These are phyloP conservation scores for Phylloscopus trochiloides DNA, from an alignment of 2,113 vertebrate genomes.

Conservation along the genomic window DNA sequence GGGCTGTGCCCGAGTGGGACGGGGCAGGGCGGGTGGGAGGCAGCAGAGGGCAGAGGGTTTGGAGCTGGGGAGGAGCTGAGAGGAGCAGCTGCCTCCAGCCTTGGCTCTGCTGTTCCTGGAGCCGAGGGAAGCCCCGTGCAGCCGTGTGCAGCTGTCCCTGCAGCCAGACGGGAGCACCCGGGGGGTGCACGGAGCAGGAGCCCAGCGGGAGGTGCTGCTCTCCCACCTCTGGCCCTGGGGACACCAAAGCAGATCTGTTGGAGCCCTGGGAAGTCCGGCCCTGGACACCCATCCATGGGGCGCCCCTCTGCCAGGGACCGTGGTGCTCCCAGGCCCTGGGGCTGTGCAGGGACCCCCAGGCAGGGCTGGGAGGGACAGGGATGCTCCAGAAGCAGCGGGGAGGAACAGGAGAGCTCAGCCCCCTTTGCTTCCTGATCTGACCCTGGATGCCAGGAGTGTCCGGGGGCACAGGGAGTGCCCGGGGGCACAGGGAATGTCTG, in stretches of 20 bases:
- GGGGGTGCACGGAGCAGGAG: not conserved
- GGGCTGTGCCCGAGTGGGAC: fast-evolving
- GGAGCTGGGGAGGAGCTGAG: not conserved
- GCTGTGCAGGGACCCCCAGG: not conserved
- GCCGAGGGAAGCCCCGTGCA: fast-evolving
- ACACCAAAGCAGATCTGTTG: not conserved
- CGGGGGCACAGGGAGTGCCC: not conserved
- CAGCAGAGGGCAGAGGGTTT: not conserved
- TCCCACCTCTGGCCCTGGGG: not conserved
- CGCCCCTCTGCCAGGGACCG: fast-evolving
- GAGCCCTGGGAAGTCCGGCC: not conserved
- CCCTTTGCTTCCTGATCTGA: not conserved
- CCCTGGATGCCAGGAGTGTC: not conserved
- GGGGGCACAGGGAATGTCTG: too few species aligned
- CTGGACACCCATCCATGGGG: not conserved
- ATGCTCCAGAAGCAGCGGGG: fast-evolving
- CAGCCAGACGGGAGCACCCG: too few species aligned
- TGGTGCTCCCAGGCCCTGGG: not conserved
- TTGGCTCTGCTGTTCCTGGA: not conserved
- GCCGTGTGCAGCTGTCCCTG: not conserved
- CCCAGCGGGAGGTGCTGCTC: not conserved
- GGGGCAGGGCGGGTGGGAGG: not conserved
- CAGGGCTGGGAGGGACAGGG: not conserved
- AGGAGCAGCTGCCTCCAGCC: not conserved
- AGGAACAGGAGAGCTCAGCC: not conserved